Evolutionary conservation across 2,888 invertebrate species (phyloP).

Genomic region (Rugalucina vietnamica): DNA sequence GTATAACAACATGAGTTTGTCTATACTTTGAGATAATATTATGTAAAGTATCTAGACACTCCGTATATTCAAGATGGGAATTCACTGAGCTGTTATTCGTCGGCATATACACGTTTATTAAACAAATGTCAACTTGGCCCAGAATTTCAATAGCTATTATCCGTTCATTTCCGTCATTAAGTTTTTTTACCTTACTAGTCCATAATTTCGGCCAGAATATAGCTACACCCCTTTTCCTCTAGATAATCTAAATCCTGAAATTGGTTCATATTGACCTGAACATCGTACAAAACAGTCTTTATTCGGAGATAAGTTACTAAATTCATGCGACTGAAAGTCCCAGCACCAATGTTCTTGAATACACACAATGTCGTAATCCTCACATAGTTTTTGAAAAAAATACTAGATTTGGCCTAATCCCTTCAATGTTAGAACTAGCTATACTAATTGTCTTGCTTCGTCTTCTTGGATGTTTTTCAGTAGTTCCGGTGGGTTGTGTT

Average conservation of each 20-base stretch:
- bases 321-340: not conserved
- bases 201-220: not conserved
- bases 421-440: not conserved
- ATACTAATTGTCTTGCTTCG: not conserved
- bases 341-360: not conserved
- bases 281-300: not conserved
- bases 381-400: not conserved
- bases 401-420: not conserved
- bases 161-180: not conserved
- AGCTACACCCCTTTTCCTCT: not conserved
- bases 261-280: not conserved
- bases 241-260: not conserved
- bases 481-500: slow-evolving; percentile 1
- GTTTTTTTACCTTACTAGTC: not conserved
- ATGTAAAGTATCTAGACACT: slow-evolving; percentile 4
- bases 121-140: not conserved
- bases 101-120: slow-evolving; percentile 1
- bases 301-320: not conserved
- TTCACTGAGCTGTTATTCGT: slow-evolving; percentile 3
- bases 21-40: not conserved
- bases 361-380: not conserved
- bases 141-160: not conserved
- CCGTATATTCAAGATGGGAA: not conserved
- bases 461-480: not conserved
- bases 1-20: not conserved